These are phyloP conservation scores for Auanema sp. DNA, from an alignment of 2,888 invertebrate genomes.

Conservation along the genomic window DNA sequence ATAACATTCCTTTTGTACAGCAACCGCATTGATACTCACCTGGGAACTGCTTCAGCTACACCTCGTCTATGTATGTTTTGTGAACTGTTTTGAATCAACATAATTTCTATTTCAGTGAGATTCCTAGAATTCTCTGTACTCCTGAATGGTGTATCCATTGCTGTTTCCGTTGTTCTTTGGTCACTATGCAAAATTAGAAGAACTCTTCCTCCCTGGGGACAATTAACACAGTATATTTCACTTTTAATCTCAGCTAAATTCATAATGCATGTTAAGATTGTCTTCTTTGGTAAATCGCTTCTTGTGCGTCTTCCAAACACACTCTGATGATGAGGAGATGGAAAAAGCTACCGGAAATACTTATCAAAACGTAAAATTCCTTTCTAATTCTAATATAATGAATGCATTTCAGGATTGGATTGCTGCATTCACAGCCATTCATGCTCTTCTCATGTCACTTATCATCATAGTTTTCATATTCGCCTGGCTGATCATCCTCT, in stretches of 20 bases:
- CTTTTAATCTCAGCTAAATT: too few species aligned
- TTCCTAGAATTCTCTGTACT: conserved; percentile 61
- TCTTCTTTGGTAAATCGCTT: conserved; percentile 57
- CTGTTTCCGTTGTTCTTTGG: conserved; percentile 47
- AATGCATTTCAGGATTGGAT: conserved; percentile 54
- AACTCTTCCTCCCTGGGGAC: conserved; percentile 58
- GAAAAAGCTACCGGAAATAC: conserved; percentile 45
- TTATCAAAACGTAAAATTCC: conserved; percentile 27
- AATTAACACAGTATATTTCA: conserved; percentile 43
- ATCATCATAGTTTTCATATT: conserved; percentile 53
- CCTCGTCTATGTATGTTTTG: conserved; percentile 51
- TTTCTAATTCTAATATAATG: conserved; percentile 1
- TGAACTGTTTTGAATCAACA: neutral
- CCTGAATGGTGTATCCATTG: conserved; percentile 56
- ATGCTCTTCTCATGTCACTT: conserved; percentile 48
- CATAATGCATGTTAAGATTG: conserved; percentile 50
- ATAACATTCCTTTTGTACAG: conserved; percentile 59
- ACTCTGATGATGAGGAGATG: conserved; percentile 49
- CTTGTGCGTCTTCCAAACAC: conserved; percentile 55
- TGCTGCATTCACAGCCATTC: conserved; percentile 58
- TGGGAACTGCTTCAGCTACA: conserved; percentile 55
- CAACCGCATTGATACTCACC: conserved; percentile 56
- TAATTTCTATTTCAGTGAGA: conserved; percentile 47
- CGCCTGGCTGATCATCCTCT: conserved; percentile 33
- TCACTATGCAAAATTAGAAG: conserved; percentile 46